Percentiles rank a stretch among this genome's conserved stretches.
Evolutionary conservation across 1,140 invertebrate species (phyloP).

Genomic region (Choristoneura fumiferana): DNA sequence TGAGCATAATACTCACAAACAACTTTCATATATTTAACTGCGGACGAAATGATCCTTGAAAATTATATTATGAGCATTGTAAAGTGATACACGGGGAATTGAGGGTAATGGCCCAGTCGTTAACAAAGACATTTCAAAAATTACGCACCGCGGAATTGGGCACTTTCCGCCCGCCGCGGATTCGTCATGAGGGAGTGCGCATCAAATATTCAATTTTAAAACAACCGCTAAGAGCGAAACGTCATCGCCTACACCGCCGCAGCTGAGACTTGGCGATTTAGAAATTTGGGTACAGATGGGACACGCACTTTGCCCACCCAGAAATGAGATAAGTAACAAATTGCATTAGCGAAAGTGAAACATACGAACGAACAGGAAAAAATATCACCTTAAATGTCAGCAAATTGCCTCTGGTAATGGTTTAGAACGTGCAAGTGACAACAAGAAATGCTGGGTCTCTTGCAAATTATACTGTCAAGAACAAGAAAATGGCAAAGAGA

Average conservation of each 20-base stretch:
- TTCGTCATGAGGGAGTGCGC: constrained; percentile 75
- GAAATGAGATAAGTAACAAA: constrained; percentile 69
- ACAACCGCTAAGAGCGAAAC: constrained; percentile 76
- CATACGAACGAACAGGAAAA: too few species aligned
- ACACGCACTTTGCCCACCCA: constrained; percentile 59
- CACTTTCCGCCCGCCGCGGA: constrained; percentile 59
- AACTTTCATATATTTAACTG: neutral
- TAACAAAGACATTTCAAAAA: constrained; percentile 68
- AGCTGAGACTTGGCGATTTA: constrained; percentile 75
- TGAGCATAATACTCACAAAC: too few species aligned
- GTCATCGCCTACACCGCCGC: constrained; percentile 69
- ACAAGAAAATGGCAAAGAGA: constrained; percentile 67
- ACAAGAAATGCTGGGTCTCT: constrained; percentile 50
- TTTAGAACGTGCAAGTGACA: constrained; percentile 65
- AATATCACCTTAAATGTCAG: constrained; percentile 59
- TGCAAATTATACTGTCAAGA: constrained; percentile 73
- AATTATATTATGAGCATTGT: constrained; percentile 26
- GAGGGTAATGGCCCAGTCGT: constrained; percentile 54
- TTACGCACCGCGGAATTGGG: constrained; percentile 61
- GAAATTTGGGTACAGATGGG: constrained; percentile 76
- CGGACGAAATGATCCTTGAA: neutral
- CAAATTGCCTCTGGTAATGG: constrained; percentile 61
- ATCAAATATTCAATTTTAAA: constrained; percentile 79
- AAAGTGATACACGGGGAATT: constrained; percentile 33
- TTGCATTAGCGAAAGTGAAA: constrained; percentile 75